Conservation (phyloP, 2,797 vertebrate genomes). For the Ctenopoma kingsleyae region DNA sequence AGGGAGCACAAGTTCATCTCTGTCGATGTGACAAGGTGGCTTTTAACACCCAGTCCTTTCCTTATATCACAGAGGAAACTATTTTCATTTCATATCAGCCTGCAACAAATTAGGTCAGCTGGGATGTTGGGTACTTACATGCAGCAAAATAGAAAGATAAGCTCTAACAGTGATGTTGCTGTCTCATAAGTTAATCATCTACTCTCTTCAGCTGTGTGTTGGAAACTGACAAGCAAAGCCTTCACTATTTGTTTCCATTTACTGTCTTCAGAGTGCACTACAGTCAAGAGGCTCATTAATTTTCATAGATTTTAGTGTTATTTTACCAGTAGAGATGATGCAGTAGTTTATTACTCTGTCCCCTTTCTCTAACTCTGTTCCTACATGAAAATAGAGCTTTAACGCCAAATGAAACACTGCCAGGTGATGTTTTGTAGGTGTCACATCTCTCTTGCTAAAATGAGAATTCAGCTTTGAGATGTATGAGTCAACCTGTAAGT, state of each 20-base stretch:
- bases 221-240: not conserved
- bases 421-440: conserved; percentile 42
- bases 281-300: conserved; percentile 5
- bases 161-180: not conserved
- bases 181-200: conserved; percentile 17
- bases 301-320: not conserved
- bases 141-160: not conserved
- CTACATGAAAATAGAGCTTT: conserved; percentile 45
- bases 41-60: not conserved
- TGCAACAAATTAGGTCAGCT: conserved; percentile 13
- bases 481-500: conserved; percentile 56
- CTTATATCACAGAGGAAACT: not conserved
- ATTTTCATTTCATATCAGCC: conserved; percentile 18
- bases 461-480: conserved; percentile 45
- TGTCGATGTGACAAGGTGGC: conserved; percentile 2
- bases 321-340: conserved; percentile 13
- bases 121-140: conserved; percentile 15
- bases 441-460: conserved; percentile 55
- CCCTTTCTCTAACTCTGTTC: conserved; percentile 47
- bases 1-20: not conserved
- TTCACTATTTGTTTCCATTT: conserved; percentile 19
- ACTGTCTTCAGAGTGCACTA: not conserved
- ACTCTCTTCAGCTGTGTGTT: not conserved
- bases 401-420: conserved; percentile 45
- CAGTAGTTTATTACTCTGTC: conserved; percentile 35